phyloP scores from a whole-genome alignment of 2,888 invertebrate genomes.

The Neocrepidodera transversa region DNA sequence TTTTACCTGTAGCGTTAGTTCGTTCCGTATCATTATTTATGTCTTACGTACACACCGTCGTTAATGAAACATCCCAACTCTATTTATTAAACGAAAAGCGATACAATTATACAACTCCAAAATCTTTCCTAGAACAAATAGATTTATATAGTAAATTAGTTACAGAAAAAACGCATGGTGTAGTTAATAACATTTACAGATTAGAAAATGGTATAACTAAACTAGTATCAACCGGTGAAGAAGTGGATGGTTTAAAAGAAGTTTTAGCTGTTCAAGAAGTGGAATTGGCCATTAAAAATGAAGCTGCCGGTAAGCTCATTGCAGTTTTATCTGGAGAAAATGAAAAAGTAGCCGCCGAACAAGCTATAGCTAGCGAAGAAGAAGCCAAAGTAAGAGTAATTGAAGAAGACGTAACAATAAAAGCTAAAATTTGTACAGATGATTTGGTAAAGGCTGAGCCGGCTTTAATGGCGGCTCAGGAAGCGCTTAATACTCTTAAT shows the following conservation, averaged over 20 bases:
- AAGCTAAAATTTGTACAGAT: conserved; percentile 84
- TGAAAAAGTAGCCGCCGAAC: conserved; percentile 88
- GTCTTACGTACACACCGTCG: conserved; percentile 88
- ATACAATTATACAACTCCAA: conserved; percentile 96
- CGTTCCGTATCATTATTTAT: conserved; percentile 82
- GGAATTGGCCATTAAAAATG: conserved; percentile 85
- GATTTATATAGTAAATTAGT: conserved; percentile 79
- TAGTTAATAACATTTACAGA: conserved; percentile 77
- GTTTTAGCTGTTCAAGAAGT: conserved; percentile 69
- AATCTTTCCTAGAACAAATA: conserved; percentile 93
- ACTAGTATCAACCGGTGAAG: conserved; percentile 82
- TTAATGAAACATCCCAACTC: conserved; percentile 81
- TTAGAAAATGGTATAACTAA: conserved; percentile 90
- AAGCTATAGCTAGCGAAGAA: conserved; percentile 81
- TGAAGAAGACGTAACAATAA: conserved; percentile 85
- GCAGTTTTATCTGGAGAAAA: conserved; percentile 88
- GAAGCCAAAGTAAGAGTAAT: conserved; percentile 90
- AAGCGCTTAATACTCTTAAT: conserved; percentile 89
- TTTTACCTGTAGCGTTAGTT: conserved; percentile 70
- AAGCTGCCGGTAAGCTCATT: conserved; percentile 87
- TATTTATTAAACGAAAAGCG: conserved; percentile 86
- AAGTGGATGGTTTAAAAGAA: conserved; percentile 84
- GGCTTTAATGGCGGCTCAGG: conserved; percentile 86
- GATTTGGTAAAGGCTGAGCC: conserved; percentile 93
- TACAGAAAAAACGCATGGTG: conserved; percentile 70